Evolutionary conservation across 2,888 invertebrate species (phyloP).

Genomic region (Lasioglossum vierecki): DNA sequence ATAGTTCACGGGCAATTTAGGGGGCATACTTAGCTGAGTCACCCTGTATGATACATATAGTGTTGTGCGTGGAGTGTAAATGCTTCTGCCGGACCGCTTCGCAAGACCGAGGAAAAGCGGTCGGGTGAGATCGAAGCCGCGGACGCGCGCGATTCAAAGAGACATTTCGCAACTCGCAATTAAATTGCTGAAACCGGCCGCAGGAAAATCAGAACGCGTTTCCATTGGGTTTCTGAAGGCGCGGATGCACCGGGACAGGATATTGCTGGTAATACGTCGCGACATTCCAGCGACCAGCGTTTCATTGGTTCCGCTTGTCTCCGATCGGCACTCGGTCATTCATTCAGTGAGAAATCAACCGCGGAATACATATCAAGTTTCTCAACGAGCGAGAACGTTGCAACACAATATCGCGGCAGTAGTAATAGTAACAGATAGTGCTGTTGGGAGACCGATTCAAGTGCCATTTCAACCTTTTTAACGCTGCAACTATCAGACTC

Average conservation of each 20-base stretch:
- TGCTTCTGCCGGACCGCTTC: background rate
- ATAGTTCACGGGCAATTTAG: no score
- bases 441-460: background rate
- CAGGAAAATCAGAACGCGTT: background rate
- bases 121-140: background rate
- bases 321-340: slow-evolving; percentile 33
- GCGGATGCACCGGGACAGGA: slow-evolving; percentile 14
- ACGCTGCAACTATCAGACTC: no score
- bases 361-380: slow-evolving; percentile 29
- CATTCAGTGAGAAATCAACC: slow-evolving; percentile 43
- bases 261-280: slow-evolving; percentile 3
- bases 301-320: slow-evolving; percentile 38
- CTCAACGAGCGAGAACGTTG: slow-evolving; percentile 19
- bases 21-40: no score
- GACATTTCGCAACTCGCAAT: slow-evolving; percentile 6
- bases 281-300: slow-evolving; percentile 4
- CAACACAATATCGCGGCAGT: background rate
- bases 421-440: background rate
- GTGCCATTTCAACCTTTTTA: background rate
- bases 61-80: background rate
- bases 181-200: slow-evolving; percentile 2
- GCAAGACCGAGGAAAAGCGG: slow-evolving; percentile 4
- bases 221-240: slow-evolving; percentile 11
- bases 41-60: background rate
- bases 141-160: background rate